phyloP scores from a whole-genome alignment of 2,797 vertebrate species.

The Hypotaenidia okinawae region DNA sequence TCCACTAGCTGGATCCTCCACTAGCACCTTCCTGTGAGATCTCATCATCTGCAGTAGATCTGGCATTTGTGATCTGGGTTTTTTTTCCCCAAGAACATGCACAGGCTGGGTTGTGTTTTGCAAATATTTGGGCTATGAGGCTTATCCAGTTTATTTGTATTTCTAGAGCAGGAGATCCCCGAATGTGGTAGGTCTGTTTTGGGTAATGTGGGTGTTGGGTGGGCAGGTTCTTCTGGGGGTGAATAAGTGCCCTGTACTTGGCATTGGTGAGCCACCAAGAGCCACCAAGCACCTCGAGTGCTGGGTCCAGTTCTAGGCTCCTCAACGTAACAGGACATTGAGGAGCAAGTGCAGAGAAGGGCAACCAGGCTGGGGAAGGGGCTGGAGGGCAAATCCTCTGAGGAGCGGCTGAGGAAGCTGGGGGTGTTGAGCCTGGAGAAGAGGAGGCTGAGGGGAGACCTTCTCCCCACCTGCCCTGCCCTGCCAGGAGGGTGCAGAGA shows the following conservation, averaged over 20 bases:
- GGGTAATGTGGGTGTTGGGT: background rate
- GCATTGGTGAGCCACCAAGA: no score
- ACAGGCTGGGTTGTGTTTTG: background rate
- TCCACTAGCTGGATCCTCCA: background rate
- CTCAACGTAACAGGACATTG: no score
- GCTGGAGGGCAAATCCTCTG: no score
- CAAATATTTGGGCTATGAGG: background rate
- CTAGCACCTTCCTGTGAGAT: background rate
- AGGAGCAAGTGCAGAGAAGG: no score
- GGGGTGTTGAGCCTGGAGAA: no score
- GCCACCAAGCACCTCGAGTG: no score
- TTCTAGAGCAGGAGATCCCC: background rate
- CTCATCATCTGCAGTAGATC: background rate
- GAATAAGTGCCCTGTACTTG: background rate
- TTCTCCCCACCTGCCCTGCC: no score
- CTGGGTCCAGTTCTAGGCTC: no score
- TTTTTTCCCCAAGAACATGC: background rate
- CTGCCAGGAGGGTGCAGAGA: no score
- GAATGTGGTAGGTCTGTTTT: background rate
- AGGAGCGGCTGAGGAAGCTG: no score
- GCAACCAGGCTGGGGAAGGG: no score
- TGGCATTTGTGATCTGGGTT: background rate
- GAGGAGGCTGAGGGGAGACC: no score
- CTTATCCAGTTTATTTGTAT: background rate
- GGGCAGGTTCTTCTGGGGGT: background rate